Evolutionary conservation across 2,888 invertebrate genomes (phyloP).

Genomic region (Cylindroiulus punctatus): DNA sequence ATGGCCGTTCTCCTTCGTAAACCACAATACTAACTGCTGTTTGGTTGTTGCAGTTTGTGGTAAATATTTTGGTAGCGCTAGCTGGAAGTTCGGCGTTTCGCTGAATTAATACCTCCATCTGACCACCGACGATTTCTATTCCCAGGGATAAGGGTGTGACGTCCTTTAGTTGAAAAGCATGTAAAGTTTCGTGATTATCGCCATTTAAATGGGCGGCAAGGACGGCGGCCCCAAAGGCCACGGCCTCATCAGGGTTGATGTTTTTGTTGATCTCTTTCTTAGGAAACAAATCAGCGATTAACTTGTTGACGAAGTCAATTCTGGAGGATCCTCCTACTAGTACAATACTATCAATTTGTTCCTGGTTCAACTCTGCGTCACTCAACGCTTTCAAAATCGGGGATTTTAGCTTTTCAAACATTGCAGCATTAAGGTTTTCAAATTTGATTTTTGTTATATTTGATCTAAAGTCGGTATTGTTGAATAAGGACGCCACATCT

Average conservation of each 20-base stretch:
- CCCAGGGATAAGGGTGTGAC: constrained; percentile 73
- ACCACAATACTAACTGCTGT: not conserved
- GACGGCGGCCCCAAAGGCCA: constrained; percentile 39
- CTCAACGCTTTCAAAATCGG: constrained; percentile 25
- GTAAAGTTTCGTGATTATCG: constrained; percentile 66
- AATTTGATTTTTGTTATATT: not conserved
- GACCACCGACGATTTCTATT: constrained; percentile 69
- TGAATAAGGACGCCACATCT: not conserved
- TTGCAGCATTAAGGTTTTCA: constrained; percentile 60
- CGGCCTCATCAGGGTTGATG: constrained; percentile 54
- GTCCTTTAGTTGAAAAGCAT: constrained; percentile 84
- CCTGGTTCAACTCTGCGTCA: not conserved
- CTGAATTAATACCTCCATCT: not conserved
- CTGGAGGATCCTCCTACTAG: constrained; percentile 10
- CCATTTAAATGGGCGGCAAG: constrained; percentile 20
- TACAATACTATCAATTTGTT: not conserved
- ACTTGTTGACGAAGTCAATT: not conserved
- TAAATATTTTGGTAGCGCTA: not conserved
- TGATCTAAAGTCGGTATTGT: not conserved
- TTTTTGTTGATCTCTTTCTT: constrained; percentile 62
- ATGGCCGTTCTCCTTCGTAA: not conserved
- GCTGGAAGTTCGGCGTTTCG: not conserved
- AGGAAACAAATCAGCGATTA: constrained; percentile 73
- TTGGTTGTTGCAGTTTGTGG: not conserved
- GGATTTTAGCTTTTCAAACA: constrained; percentile 59